These are phyloP conservation scores for Folsomia candida DNA, from an alignment of 2,888 invertebrate genomes.

Conservation along the genomic window DNA sequence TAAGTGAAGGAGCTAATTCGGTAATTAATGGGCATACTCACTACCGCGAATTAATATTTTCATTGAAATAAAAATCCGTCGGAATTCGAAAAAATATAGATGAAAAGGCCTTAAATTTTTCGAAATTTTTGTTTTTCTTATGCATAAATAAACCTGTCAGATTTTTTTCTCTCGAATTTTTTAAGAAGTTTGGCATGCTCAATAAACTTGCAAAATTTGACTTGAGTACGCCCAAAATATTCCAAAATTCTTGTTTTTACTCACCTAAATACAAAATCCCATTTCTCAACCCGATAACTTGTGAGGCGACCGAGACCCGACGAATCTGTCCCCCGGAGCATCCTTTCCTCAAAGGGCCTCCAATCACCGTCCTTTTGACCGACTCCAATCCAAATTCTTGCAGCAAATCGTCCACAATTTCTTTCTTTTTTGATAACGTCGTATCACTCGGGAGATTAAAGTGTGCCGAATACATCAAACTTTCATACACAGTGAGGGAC, in stretches of 20 bases:
- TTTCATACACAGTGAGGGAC: conserved; percentile 1
- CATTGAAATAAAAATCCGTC: neutral
- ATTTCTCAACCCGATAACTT: neutral
- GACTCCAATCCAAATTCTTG: conserved; percentile 4
- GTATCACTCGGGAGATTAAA: conserved; percentile 7
- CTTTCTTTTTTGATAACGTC: neutral
- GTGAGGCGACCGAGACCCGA: conserved; percentile 4
- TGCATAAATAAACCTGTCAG: too few species aligned
- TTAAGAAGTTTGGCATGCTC: too few species aligned
- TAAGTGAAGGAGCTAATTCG: too few species aligned
- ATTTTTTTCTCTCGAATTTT: too few species aligned
- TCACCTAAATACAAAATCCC: conserved; percentile 12
- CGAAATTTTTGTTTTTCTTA: too few species aligned
- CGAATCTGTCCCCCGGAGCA: conserved; percentile 13
- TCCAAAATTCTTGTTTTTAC: too few species aligned
- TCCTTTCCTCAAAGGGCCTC: neutral
- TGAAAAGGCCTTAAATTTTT: too few species aligned
- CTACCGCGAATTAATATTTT: too few species aligned
- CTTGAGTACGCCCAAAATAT: too few species aligned
- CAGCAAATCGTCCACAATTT: conserved; percentile 1
- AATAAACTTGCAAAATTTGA: too few species aligned
- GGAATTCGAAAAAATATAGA: too few species aligned
- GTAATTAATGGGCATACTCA: too few species aligned
- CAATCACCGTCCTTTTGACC: neutral
- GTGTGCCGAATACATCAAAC: conserved; percentile 4